phyloP scores from a whole-genome alignment of 2,888 invertebrate species.

The Spisula subtruncata region DNA sequence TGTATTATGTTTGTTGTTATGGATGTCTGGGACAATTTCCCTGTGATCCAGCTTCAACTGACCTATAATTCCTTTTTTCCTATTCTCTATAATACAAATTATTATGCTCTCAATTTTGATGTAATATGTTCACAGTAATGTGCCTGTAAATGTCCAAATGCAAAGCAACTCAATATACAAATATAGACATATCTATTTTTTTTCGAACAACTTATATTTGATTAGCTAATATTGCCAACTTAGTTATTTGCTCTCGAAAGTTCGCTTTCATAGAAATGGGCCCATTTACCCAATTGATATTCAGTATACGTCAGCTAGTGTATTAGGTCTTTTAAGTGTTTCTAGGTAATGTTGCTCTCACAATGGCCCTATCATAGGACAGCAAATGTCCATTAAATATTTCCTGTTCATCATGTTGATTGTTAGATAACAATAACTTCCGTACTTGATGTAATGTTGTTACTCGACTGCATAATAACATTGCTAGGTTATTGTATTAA shows the following conservation, averaged over 20 bases:
- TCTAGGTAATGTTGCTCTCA: not conserved
- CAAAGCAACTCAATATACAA: not conserved
- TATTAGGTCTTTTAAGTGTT: not conserved
- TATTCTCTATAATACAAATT: no score
- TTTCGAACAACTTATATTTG: not conserved
- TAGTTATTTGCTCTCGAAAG: not conserved
- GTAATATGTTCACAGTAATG: no score
- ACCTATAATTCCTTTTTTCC: not conserved
- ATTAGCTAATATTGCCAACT: not conserved
- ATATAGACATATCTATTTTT: not conserved
- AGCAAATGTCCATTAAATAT: not conserved
- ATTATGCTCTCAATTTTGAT: not conserved
- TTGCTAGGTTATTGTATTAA: no score
- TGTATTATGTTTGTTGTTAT: no score
- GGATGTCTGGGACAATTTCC: no score
- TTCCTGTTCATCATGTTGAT: not conserved
- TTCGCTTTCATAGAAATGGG: not conserved
- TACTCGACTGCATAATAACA: not conserved
- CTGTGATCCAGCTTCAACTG: not conserved
- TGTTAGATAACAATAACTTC: not conserved
- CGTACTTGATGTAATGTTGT: constrained; percentile 1
- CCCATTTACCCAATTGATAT: no score
- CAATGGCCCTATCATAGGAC: not conserved
- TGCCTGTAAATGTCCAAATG: not conserved
- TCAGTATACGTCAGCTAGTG: not conserved